A percentile compares a stretch with the other conserved stretches of the same genome.
Conservation (phyloP, 2,113 vertebrate species). For the Amphiprion ocellaris region DNA sequence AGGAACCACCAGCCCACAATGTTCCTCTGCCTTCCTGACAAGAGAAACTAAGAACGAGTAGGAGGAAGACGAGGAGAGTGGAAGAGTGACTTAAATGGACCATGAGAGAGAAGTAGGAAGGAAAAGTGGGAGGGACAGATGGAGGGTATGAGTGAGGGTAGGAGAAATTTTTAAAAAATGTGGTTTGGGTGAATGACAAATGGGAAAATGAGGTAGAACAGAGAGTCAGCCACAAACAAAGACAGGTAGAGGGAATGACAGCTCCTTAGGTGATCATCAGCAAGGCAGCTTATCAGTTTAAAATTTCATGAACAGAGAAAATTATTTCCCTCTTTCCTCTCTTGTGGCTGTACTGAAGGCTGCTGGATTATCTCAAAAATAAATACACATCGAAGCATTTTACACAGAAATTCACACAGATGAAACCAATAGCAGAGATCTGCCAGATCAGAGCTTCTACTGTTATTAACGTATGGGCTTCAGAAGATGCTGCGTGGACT, state of each 20-base stretch:
- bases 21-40: constrained; percentile 59
- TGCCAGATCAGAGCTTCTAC: constrained; percentile 4
- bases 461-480: neutral
- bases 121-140: constrained; percentile 29
- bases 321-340: constrained; percentile 8
- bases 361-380: constrained; percentile 5
- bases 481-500: neutral
- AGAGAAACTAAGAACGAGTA: constrained; percentile 47
- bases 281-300: constrained; percentile 35
- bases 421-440: constrained; percentile 1
- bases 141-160: constrained; percentile 18
- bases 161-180: neutral
- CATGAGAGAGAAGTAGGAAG: constrained; percentile 14
- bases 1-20: constrained; percentile 56
- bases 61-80: constrained; percentile 43
- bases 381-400: constrained; percentile 40
- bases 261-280: constrained; percentile 24
- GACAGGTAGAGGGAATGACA: constrained; percentile 1
- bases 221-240: constrained; percentile 18
- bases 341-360: neutral
- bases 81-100: constrained; percentile 53
- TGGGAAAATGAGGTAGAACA: constrained; percentile 9
- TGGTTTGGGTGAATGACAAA: constrained; percentile 31
- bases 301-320: constrained; percentile 42
- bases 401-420: constrained; percentile 27